Evolutionary conservation across 2,113 vertebrate species (phyloP), one percentile per base, ranked within the genome.

Genomic region (Puma concolor): DNA sequence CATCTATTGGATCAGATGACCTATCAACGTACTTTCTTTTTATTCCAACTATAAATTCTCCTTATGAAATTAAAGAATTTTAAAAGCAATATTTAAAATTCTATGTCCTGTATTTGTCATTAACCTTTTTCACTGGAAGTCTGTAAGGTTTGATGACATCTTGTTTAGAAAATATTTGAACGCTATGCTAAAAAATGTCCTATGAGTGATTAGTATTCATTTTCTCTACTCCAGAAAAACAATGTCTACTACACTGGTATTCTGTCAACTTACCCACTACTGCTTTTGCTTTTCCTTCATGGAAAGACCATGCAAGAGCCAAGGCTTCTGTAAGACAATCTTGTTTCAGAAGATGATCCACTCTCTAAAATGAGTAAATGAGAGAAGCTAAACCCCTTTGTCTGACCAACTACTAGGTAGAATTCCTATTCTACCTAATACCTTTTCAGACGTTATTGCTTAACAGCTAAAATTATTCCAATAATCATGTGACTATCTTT

Each of bases 281-380:
- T 94, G 99, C 99, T 97, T 99, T 99, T 60, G 99, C 99, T 89
- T 99, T 99, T 93, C 99, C 99, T 98, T 99, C 99, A 72, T 99
- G 99, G 97, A 99, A 99, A 44, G 99, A 99, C 99, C 99, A 99
- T 27, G 99, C 99, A 82, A 99, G 98, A 95, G 99, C 98, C 83
- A 99, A 98, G n/a, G 99, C 99, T 98, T 99, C 99, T 2, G 99
- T 99, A 94, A 99, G 99, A 95, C 99, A 99, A 92, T 99, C 99
- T 98, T 99, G 99, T 94, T 99, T 99, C 98, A 99, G 97, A 54
- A 99, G 98, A 82, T 99, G 99, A 98, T 99, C 99, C 57, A 99
- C 98, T 89, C 99, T 99, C 99, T 99, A 98, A 79, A 98, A 98
- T 1, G 69, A 95, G 94, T 5, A 52, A 84, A 89, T 21, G 95